phyloP scores from a whole-genome alignment of 2,888 invertebrate genomes.

The Eucera pruinosa region DNA sequence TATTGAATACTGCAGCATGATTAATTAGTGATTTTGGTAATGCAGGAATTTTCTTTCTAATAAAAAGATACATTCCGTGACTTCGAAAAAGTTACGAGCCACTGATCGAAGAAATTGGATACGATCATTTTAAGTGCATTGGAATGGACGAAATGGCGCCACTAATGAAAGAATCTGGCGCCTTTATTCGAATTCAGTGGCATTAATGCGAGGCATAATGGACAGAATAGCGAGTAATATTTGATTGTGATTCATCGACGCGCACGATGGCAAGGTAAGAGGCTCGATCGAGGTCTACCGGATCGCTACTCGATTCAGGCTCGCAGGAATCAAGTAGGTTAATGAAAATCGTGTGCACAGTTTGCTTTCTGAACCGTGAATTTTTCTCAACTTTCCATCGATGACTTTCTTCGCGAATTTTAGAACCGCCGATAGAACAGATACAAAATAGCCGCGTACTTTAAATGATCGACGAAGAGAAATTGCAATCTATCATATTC shows the following conservation, averaged over 20 bases:
- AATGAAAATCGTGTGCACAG: conserved; percentile 38
- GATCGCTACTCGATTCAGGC: conserved; percentile 38
- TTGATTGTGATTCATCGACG: conserved; percentile 9
- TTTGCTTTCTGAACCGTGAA: conserved; percentile 44
- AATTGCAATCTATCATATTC: too few species aligned
- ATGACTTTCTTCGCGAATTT: conserved; percentile 18
- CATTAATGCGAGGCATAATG: neutral
- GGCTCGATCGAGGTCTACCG: conserved; percentile 45
- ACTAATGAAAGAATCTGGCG: neutral
- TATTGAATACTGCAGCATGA: too few species aligned
- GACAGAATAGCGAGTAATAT: neutral
- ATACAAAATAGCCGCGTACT: too few species aligned
- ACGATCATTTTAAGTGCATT: too few species aligned
- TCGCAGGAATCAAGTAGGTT: conserved; percentile 48
- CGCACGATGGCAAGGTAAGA: conserved; percentile 21
- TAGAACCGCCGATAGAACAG: neutral
- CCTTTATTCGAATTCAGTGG: neutral
- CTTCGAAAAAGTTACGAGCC: too few species aligned
- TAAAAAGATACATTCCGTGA: too few species aligned
- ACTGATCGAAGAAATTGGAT: too few species aligned
- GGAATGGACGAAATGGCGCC: neutral
- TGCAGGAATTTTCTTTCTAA: too few species aligned
- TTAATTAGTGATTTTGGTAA: too few species aligned
- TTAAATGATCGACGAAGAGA: too few species aligned
- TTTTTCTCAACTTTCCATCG: conserved; percentile 48